A percentile compares a stretch with the other conserved stretches of the same genome.
phyloP scores from a whole-genome alignment of 2,113 vertebrate genomes.

The Naja naja region DNA sequence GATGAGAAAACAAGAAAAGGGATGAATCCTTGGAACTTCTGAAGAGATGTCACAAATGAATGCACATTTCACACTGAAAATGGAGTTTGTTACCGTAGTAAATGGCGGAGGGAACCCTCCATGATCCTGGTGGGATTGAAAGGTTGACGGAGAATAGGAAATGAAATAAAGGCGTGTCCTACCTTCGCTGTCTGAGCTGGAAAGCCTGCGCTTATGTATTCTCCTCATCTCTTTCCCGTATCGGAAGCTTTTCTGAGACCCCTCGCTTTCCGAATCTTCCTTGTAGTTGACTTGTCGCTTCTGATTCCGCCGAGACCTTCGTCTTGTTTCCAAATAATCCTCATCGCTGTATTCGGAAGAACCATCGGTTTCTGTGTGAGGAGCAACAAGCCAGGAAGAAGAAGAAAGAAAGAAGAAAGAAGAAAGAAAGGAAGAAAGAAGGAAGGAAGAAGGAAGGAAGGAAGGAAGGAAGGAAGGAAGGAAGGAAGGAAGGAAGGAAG shows the following conservation, averaged over 20 bases:
- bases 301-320: conserved; percentile 88
- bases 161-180: conserved; percentile 4
- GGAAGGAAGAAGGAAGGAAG: neutral
- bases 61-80: neutral
- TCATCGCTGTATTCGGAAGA: conserved; percentile 88
- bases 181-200: conserved; percentile 94
- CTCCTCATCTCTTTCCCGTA: conserved; percentile 74
- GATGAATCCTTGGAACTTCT: neutral
- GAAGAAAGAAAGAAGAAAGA: too few relatives aligned
- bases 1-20: neutral
- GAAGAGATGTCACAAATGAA: neutral
- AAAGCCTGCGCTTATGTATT: conserved; percentile 80
- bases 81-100: neutral
- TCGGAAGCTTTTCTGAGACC: conserved; percentile 78
- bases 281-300: conserved; percentile 93
- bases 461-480: too few relatives aligned
- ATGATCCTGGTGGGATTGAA: neutral
- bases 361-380: conserved; percentile 77
- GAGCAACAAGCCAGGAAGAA: conserved; percentile 2
- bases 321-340: conserved; percentile 82
- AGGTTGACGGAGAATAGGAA: neutral
- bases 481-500: too few relatives aligned
- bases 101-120: neutral
- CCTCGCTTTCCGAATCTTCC: conserved; percentile 93
- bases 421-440: too few relatives aligned